These are phyloP conservation scores for Orchesella flavescens DNA, from an alignment of 2,888 invertebrate species.

Conservation along the genomic window DNA sequence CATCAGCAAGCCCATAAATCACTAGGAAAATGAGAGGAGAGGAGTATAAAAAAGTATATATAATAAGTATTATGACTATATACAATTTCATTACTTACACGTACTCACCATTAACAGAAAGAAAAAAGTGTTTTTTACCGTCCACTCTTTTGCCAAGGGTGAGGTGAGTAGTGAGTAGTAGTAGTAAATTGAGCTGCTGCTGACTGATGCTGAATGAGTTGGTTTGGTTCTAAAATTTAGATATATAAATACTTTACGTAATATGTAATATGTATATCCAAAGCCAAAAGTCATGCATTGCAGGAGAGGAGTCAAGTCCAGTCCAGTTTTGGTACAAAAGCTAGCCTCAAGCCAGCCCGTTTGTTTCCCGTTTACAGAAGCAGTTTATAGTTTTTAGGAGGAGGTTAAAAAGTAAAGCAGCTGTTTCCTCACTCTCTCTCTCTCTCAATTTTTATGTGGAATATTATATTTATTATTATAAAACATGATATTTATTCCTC, in stretches of 20 bases:
- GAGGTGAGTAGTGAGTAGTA: constrained; percentile 21
- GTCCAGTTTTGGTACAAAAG: background rate
- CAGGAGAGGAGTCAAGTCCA: background rate
- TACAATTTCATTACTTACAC: constrained; percentile 57
- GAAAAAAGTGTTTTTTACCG: constrained; percentile 1
- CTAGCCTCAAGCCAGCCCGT: background rate
- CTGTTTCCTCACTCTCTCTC: constrained; percentile 48
- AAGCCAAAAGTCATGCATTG: background rate
- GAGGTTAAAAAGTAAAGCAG: constrained; percentile 55
- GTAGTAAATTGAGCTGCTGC: no score
- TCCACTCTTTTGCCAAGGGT: constrained; percentile 37
- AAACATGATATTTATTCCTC: constrained; percentile 58
- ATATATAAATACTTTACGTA: background rate
- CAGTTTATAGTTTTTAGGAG: no score
- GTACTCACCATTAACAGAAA: constrained; percentile 54
- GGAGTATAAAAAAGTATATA: no score
- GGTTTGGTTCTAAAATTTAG: constrained; percentile 15
- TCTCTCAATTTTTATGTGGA: constrained; percentile 20
- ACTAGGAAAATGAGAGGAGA: constrained; percentile 40
- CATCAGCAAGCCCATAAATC: constrained; percentile 70
- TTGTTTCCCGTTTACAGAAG: background rate
- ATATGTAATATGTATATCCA: background rate
- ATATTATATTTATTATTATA: constrained; percentile 35
- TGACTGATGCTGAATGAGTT: constrained; percentile 58
- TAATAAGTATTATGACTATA: constrained; percentile 46